Conservation (phyloP, 64 coral and sea anemone species). For the Actinia equina region DNA sequence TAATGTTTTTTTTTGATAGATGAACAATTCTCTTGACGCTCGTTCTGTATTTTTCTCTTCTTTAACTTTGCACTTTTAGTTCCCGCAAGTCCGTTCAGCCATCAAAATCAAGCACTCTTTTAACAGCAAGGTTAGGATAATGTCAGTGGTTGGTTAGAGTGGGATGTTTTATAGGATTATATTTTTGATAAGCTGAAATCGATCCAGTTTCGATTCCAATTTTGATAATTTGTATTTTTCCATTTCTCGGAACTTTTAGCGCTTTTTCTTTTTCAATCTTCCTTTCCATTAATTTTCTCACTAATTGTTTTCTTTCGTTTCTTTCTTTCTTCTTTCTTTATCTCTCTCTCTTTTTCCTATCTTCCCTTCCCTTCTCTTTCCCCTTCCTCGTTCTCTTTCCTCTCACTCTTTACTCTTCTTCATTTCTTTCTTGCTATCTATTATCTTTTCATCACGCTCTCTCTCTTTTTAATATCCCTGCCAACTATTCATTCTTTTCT, state of each 20-base stretch:
- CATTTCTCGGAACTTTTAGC: not conserved
- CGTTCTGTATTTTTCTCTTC: not conserved
- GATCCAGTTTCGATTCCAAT: not conserved
- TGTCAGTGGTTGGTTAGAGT: not conserved
- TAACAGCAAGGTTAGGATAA: not conserved
- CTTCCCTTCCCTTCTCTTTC: not conserved
- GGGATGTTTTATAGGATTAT: not conserved
- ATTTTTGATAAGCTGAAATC: not conserved
- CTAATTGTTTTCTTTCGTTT: not conserved
- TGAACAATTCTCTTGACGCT: not conserved
- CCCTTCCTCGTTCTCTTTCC: not conserved
- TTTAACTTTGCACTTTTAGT: not conserved
- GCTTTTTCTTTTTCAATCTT: not conserved
- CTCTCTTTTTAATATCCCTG: not conserved
- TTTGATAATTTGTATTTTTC: not conserved
- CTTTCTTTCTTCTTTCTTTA: not conserved
- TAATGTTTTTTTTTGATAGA: not conserved
- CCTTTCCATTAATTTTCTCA: not conserved
- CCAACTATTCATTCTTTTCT: not conserved
- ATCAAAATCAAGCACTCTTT: not conserved
- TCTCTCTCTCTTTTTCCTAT: not conserved
- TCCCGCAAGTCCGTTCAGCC: not conserved
- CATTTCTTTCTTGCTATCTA: not conserved
- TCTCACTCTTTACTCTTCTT: not conserved
- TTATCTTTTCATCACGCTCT: not conserved